Conservation (phyloP, 2,113 vertebrate species). For the Piprites chloris region DNA sequence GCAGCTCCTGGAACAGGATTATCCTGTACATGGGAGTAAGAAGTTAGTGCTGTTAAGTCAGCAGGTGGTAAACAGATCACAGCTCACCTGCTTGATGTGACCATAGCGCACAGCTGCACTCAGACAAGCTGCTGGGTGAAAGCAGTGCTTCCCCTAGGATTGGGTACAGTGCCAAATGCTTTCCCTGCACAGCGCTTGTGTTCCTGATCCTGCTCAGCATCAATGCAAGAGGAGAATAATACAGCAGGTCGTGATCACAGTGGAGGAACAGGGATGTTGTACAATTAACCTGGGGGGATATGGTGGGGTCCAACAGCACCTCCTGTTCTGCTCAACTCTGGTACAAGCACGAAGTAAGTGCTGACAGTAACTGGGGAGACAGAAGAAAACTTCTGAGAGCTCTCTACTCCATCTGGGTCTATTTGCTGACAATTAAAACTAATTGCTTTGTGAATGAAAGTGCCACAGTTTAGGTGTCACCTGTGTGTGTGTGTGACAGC, state of each 20-base stretch:
- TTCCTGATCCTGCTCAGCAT: neutral
- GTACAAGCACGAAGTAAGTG: neutral
- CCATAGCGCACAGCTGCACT: neutral
- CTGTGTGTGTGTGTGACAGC: neutral
- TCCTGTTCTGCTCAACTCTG: neutral
- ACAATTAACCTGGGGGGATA: no score
- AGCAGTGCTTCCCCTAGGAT: neutral
- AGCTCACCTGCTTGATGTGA: neutral
- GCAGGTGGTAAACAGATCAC: neutral
- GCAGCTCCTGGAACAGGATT: neutral
- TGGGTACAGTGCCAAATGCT: neutral
- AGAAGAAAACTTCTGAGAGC: neutral
- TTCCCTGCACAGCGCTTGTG: accelerated
- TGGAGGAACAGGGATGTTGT: neutral
- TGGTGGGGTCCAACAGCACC: neutral
- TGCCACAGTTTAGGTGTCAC: neutral
- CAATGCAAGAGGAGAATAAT: neutral
- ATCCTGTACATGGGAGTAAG: neutral
- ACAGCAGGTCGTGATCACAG: neutral
- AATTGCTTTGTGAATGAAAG: neutral
- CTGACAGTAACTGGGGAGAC: neutral
- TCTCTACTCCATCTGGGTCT: neutral
- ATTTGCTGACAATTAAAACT: neutral
- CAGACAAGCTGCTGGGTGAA: neutral
- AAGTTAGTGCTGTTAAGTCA: neutral